Evolutionary conservation across 2,888 invertebrate species (phyloP).

Genomic region (Slavum lentiscoides): DNA sequence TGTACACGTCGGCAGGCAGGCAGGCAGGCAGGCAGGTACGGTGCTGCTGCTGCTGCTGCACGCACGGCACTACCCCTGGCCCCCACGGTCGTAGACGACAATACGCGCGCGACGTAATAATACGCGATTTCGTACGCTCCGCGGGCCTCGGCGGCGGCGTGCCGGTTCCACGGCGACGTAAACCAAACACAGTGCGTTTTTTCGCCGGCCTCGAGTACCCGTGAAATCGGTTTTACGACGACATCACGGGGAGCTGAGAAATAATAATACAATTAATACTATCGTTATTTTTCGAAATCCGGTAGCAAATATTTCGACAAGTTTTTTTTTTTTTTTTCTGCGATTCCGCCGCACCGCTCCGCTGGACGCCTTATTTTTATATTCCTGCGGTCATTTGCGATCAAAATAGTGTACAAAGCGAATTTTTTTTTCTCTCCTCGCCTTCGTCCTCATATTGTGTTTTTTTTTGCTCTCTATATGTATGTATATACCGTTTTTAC

Average conservation of each 20-base stretch:
- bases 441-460: not conserved
- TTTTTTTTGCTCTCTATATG: not conserved
- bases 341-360: not conserved
- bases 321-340: not conserved
- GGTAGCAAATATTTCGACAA: constrained; percentile 52
- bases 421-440: not conserved
- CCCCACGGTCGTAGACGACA: too few relatives aligned
- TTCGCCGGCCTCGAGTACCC: constrained; percentile 28
- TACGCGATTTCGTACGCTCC: constrained; percentile 13
- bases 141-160: not conserved
- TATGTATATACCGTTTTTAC: not conserved
- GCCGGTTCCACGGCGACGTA: not conserved
- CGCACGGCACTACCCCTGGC: too few relatives aligned
- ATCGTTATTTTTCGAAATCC: constrained; percentile 8
- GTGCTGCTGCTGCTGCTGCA: too few relatives aligned
- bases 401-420: constrained; percentile 26
- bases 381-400: constrained; percentile 29
- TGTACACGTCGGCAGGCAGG: not conserved
- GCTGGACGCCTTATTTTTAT: constrained; percentile 30
- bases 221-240: constrained; percentile 32
- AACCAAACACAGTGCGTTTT: constrained; percentile 36
- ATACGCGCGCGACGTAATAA: constrained; percentile 1
- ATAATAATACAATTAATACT: not conserved
- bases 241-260: not conserved
- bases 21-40: too few relatives aligned